These are phyloP conservation scores for Umimayanthus kanabou DNA, from an alignment of 92 coral and sea anemone genomes.

Conservation along the genomic window DNA sequence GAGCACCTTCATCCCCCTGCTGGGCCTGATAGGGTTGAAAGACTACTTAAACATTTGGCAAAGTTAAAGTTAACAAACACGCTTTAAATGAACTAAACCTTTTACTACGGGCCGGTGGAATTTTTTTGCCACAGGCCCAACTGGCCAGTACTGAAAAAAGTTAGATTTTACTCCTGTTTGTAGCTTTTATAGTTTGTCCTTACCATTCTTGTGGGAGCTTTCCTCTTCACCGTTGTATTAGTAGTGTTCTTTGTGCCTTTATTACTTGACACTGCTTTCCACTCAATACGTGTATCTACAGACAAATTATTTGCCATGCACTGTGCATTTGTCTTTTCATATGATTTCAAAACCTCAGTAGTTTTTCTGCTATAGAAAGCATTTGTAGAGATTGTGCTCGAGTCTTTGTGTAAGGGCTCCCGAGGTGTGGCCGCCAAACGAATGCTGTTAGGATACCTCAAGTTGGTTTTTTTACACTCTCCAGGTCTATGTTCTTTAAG, in stretches of 20 bases:
- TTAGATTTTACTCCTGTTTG: background rate
- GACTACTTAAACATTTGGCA: too few species aligned
- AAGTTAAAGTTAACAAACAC: too few species aligned
- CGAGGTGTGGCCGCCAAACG: slow-evolving; percentile 10
- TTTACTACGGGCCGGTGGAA: too few species aligned
- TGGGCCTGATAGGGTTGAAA: too few species aligned
- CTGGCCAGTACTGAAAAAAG: too few species aligned
- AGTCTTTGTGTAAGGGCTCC: background rate
- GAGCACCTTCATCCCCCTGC: too few species aligned
- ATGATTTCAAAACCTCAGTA: background rate
- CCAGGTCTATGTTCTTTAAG: background rate
- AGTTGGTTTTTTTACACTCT: background rate
- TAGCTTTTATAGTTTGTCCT: background rate
- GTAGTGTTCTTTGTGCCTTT: background rate
- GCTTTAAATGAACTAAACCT: too few species aligned
- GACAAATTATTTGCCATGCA: background rate
- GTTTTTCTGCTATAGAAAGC: slow-evolving; percentile 1
- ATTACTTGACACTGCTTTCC: background rate
- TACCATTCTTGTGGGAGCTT: slow-evolving; percentile 11
- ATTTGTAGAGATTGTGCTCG: background rate
- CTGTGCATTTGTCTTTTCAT: background rate
- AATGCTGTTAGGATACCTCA: background rate
- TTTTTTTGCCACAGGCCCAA: too few species aligned
- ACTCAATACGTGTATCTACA: background rate
- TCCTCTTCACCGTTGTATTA: background rate